Conservation (phyloP, 2,113 vertebrate species). For the Vombatus ursinus region DNA sequence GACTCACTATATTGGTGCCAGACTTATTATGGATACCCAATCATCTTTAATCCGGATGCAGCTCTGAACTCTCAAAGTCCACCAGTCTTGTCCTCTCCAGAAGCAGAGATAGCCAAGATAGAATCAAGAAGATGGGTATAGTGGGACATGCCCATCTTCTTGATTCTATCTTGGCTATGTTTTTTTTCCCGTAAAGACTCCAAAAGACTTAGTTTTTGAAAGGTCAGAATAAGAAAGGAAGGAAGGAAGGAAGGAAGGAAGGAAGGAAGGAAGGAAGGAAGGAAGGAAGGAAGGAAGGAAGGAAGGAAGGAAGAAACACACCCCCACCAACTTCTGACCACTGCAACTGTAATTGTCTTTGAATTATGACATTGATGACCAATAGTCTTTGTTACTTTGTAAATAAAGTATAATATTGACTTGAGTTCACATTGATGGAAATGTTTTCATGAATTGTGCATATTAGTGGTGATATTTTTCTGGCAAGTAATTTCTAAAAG, state of each 20-base stretch:
- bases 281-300: neutral
- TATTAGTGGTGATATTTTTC: neutral
- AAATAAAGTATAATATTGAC: neutral
- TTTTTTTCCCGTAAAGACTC: neutral
- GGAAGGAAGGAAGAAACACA: too few relatives aligned
- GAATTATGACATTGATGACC: neutral
- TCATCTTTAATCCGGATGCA: neutral
- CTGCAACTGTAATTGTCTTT: neutral
- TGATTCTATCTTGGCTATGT: neutral
- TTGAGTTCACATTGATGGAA: neutral
- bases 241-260: too few relatives aligned
- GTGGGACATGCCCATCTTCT: neutral
- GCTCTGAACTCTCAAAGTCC: neutral
- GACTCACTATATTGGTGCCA: neutral
- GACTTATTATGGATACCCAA: neutral
- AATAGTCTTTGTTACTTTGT: neutral
- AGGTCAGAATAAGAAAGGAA: too few relatives aligned
- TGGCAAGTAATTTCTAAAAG: neutral
- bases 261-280: neutral
- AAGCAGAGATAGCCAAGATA: neutral
- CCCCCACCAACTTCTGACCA: neutral
- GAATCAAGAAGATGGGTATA: neutral
- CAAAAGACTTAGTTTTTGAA: neutral
- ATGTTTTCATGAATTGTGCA: conserved; percentile 4
- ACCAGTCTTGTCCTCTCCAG: neutral